Evolutionary conservation across 2,888 invertebrate species (phyloP), one percentile per base, ranked within the genome.

Genomic region (Neocrepidodera transversa): DNA sequence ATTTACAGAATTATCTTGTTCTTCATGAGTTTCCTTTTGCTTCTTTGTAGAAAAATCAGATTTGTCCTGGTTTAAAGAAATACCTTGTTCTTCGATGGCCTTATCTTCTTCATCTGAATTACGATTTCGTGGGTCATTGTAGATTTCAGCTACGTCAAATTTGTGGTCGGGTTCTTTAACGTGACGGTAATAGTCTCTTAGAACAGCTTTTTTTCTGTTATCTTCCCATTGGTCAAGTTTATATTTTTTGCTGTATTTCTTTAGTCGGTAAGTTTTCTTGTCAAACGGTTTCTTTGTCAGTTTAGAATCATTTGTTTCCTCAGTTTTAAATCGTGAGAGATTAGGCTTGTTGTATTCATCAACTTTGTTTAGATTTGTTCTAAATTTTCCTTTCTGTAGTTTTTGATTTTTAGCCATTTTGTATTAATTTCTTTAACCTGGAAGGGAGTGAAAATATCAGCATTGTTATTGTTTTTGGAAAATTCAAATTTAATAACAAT

Each of bases 161-260:
- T 81, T 79, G 20, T 81, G 74, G 10, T 68, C 64, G 10, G 72
- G 66, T 14, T 68, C 60, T 45, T 85, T 84, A 0, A 84, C 68
- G 40, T 85, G 83, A 70, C 85, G 86, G 47, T 85, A 82, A 70
- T 86, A 87, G 59, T 82, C 80, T 23, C 82, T 79, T 5, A 86
- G 69, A 32, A 87, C 74, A 43, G 80, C 79, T 64, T 85, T 86
- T 70, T 86, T 87, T 14, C 86, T 80, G 63, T 82, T 83, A 48
- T 87, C 85, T 67, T 89, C 86, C 87, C 87, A 89, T 73, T 88
- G 84, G 30, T 87, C 82, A 14, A 89, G 78, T 77, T 87, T 88
- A 63, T 85, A 87, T 71, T 88, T 88, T 52, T 87, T 87, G 69
- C 87, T 88, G 71, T 89, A 89, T 70, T 87, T 87, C 68, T 88